phyloP scores from a whole-genome alignment of 2,888 invertebrate species.

The Amblyteles armatorius region DNA sequence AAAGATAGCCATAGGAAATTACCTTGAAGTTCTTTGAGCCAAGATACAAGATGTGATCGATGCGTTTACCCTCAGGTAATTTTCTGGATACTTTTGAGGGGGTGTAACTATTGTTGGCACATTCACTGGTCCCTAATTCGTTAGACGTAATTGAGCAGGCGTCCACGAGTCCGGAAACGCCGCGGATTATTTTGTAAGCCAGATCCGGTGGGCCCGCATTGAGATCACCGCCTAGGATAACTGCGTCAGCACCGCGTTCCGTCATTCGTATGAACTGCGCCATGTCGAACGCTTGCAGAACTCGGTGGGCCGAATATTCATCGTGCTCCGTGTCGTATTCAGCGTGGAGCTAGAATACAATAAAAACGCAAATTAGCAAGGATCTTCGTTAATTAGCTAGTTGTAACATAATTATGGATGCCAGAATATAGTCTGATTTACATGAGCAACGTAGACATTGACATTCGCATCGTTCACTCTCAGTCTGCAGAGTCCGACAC shows the following conservation, averaged over 20 bases:
- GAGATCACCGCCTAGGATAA: conserved; percentile 96
- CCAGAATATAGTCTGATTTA: conserved; percentile 81
- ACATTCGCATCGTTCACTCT: conserved; percentile 89
- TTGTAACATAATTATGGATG: not conserved
- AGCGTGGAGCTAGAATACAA: conserved; percentile 92
- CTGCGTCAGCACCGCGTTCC: conserved; percentile 91
- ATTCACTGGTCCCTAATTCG: conserved; percentile 90
- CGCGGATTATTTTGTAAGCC: conserved; percentile 88
- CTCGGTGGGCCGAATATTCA: conserved; percentile 96
- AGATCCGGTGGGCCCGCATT: conserved; percentile 96
- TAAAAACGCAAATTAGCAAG: conserved; percentile 19
- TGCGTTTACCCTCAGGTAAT: conserved; percentile 92
- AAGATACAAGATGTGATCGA: conserved; percentile 95
- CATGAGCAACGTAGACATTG: conserved; percentile 97
- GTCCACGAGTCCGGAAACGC: conserved; percentile 87
- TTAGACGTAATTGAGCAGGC: conserved; percentile 82
- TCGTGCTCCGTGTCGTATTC: conserved; percentile 95
- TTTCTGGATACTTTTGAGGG: conserved; percentile 85
- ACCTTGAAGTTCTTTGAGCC: conserved; percentile 81
- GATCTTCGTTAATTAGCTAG: not conserved
- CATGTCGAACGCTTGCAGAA: conserved; percentile 97
- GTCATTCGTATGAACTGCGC: conserved; percentile 97
- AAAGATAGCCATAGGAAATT: conserved; percentile 30
- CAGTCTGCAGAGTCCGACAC: conserved; percentile 93
- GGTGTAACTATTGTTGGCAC: conserved; percentile 93